Percentiles rank a stretch among this genome's conserved stretches.
Evolutionary conservation across 2,888 invertebrate species (phyloP).

Genomic region (Anticlea derivata): DNA sequence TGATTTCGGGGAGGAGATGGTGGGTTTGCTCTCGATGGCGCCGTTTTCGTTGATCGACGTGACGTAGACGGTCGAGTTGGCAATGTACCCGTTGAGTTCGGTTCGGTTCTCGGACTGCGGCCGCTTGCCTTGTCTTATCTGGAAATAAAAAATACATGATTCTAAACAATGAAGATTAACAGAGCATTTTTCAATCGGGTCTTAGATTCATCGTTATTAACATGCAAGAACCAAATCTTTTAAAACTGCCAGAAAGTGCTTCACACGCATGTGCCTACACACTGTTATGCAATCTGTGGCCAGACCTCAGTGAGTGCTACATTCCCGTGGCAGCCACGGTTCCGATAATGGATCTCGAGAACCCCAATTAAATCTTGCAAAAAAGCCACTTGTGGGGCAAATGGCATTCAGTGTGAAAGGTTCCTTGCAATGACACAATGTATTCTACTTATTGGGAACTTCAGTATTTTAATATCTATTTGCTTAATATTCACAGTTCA

Average conservation of each 20-base stretch:
- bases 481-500: too few species aligned
- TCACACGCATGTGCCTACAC: not conserved
- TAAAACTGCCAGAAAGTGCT: too few species aligned
- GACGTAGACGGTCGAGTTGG: constrained; percentile 92
- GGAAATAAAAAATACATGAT: constrained; percentile 53
- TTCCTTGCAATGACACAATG: not conserved
- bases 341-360: constrained; percentile 19
- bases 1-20: constrained; percentile 75
- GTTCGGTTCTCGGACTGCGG: constrained; percentile 77
- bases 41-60: constrained; percentile 87
- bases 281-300: not conserved
- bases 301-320: not conserved
- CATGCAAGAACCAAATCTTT: constrained; percentile 4
- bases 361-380: constrained; percentile 26
- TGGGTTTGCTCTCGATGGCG: constrained; percentile 74
- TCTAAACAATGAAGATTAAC: too few species aligned
- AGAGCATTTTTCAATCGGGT: too few species aligned
- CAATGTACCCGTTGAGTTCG: constrained; percentile 92
- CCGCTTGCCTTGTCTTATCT: constrained; percentile 86
- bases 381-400: constrained; percentile 23
- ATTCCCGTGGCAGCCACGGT: constrained; percentile 19
- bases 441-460: not conserved
- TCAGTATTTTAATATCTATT: not conserved
- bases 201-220: too few species aligned
- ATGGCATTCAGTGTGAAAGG: constrained; percentile 23